phyloP scores from a whole-genome alignment of 2,113 vertebrate genomes.

The Diadophis punctatus region DNA sequence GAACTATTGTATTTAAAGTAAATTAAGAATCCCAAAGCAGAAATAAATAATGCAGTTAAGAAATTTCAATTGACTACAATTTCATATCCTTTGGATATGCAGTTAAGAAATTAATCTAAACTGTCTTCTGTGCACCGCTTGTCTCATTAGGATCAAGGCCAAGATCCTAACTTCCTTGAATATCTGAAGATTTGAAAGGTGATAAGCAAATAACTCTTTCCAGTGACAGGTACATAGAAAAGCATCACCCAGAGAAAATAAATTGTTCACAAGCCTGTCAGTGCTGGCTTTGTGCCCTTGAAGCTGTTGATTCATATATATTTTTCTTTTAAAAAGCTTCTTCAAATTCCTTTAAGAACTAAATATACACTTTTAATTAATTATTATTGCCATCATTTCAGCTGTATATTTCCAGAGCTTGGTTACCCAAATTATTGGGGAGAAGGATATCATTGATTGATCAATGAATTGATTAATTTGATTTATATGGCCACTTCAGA shows the following conservation, averaged over 20 bases:
- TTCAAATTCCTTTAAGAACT: background rate
- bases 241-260: background rate
- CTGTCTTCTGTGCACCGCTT: background rate
- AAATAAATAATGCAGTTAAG: no score
- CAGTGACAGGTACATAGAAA: background rate
- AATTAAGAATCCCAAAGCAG: background rate
- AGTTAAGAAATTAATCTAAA: background rate
- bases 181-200: constrained; percentile 19
- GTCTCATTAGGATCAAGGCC: background rate
- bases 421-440: background rate
- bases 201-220: background rate
- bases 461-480: background rate
- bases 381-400: background rate
- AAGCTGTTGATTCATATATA: background rate
- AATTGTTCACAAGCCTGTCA: background rate
- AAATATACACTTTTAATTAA: background rate
- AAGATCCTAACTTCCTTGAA: constrained; percentile 1
- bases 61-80: background rate
- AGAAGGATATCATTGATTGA: background rate
- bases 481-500: background rate
- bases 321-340: background rate
- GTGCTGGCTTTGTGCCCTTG: background rate
- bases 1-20: background rate
- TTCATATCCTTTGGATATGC: background rate
- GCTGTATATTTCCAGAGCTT: background rate